phyloP scores from a whole-genome alignment of 2,888 invertebrate species.

The Lumbricus terrestris region DNA sequence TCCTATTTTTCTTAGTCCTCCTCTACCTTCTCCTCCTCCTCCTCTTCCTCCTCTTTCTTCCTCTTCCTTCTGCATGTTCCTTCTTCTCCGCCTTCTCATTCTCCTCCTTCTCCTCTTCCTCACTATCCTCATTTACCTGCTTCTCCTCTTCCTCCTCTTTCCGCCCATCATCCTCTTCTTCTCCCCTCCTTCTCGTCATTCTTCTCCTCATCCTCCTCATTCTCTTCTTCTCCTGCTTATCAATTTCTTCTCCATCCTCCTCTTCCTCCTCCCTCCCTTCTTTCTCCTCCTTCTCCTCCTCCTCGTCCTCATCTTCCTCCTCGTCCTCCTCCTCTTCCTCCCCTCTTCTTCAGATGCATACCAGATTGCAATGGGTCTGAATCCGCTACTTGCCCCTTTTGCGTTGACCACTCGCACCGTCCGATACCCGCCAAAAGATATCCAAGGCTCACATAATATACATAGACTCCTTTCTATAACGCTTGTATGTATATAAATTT shows the following conservation, averaged over 20 bases:
- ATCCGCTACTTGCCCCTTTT: neutral
- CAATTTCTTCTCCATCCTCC: neutral
- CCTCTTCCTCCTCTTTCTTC: neutral
- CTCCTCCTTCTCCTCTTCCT: neutral
- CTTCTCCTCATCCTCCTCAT: neutral
- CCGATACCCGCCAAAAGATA: neutral
- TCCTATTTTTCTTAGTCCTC: no score
- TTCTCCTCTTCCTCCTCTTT: neutral
- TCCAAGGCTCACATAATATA: neutral
- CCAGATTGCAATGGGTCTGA: neutral
- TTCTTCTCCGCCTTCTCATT: neutral
- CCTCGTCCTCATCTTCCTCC: neutral
- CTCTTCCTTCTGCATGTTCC: neutral
- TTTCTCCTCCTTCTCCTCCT: neutral
- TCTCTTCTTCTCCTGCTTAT: neutral
- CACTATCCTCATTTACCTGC: no score
- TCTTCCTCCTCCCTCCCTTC: neutral
- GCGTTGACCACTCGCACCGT: neutral
- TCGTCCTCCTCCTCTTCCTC: neutral
- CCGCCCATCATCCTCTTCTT: neutral
- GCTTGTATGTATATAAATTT: neutral
- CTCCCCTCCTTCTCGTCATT: constrained; percentile 5
- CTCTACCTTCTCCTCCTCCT: neutral
- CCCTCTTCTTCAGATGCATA: neutral
- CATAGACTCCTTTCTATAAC: neutral